Conservation (phyloP, 2,797 vertebrate species). For the Poecilia velifera region DNA sequence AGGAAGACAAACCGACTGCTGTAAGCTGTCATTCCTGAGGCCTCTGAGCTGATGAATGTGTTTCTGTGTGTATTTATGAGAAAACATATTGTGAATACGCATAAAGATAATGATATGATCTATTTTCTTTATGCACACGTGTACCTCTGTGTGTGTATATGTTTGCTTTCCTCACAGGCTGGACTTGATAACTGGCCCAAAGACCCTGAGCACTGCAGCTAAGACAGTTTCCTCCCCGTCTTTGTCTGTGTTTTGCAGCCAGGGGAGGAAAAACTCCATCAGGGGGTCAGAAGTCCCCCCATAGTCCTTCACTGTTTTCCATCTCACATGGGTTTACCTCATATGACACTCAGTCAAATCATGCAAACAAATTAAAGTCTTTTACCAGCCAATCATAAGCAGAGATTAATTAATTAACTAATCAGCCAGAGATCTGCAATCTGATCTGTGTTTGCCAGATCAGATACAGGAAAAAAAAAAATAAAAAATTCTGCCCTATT, state of each 20-base stretch:
- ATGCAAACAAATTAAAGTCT: neutral
- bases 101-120: neutral
- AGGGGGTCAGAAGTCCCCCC: conserved; percentile 76
- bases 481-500: neutral
- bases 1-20: neutral
- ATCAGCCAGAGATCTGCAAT: neutral
- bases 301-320: neutral
- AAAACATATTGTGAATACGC: neutral
- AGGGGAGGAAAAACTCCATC: conserved; percentile 77
- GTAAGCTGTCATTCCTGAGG: neutral
- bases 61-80: conserved; percentile 16
- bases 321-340: conserved; percentile 23
- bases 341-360: conserved; percentile 35
- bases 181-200: conserved; percentile 81
- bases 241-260: conserved; percentile 79
- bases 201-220: conserved; percentile 73
- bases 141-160: conserved; percentile 32
- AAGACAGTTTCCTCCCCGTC: conserved; percentile 81
- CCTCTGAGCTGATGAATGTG: neutral
- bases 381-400: neutral
- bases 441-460: neutral
- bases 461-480: neutral
- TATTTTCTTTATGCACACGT: conserved; percentile 9
- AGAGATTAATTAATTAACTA: neutral
- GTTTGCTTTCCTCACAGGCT: conserved; percentile 71